Conservation (phyloP, 2,888 invertebrate genomes). For the Orthosia gracilis region DNA sequence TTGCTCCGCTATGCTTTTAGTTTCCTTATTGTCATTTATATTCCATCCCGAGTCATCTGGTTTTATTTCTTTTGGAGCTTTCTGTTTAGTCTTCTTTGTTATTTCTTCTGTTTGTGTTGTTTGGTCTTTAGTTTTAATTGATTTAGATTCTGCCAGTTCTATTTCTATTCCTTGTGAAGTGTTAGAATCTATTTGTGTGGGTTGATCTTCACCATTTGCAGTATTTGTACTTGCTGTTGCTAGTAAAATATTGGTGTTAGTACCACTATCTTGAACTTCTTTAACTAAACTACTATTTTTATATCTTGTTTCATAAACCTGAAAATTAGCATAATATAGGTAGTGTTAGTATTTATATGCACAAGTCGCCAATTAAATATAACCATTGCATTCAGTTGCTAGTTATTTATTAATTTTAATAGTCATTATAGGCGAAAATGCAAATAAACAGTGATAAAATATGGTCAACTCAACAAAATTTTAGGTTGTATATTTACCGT, state of each 20-base stretch:
- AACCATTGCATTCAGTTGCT: not conserved
- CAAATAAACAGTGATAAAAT: not conserved
- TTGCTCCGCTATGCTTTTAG: constrained; percentile 93
- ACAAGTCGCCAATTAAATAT: too few relatives aligned
- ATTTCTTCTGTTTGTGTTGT: constrained; percentile 71
- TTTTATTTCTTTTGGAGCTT: constrained; percentile 13
- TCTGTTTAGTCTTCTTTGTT: constrained; percentile 13
- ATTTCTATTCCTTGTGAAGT: constrained; percentile 9
- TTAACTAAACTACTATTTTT: constrained; percentile 46
- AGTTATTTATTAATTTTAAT: not conserved
- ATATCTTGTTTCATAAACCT: constrained; percentile 29
- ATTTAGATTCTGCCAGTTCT: constrained; percentile 6
- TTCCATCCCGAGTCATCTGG: constrained; percentile 75
- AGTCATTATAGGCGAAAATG: not conserved
- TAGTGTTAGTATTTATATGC: not conserved
- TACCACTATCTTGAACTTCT: constrained; percentile 9
- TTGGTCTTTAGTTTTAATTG: constrained; percentile 48
- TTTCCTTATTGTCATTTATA: constrained; percentile 69
- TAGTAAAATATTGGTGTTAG: constrained; percentile 14
- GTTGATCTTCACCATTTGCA: not conserved
- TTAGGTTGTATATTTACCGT: constrained; percentile 81
- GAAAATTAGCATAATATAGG: constrained; percentile 20
- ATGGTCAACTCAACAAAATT: not conserved
- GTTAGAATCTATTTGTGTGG: not conserved
- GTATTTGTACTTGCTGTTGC: not conserved